These are phyloP conservation scores for Formica selysi DNA, from an alignment of 1,140 invertebrate genomes.

Conservation along the genomic window DNA sequence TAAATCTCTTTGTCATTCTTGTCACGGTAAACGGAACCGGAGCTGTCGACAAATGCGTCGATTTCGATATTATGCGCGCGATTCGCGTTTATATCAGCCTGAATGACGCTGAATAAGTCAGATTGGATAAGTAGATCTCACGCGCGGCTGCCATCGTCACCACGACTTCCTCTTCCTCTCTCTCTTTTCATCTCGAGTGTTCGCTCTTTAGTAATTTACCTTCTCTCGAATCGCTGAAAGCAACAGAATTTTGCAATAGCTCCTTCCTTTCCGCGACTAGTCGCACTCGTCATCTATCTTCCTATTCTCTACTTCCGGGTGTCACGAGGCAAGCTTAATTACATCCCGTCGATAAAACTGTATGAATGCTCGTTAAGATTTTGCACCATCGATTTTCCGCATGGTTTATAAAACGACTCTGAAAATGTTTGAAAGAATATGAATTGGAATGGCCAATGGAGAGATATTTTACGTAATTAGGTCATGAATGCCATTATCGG, in stretches of 20 bases:
- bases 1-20: not conserved
- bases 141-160: constrained; percentile 49
- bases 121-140: constrained; percentile 71
- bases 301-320: constrained; percentile 24
- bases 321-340: constrained; percentile 72
- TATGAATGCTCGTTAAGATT: constrained; percentile 78
- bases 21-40: constrained; percentile 20
- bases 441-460: not conserved
- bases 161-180: constrained; percentile 34
- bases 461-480: constrained; percentile 37
- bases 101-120: constrained; percentile 44
- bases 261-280: not conserved
- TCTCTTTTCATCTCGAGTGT: not conserved
- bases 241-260: constrained; percentile 12
- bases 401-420: not conserved
- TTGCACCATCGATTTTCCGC: constrained; percentile 73
- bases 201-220: constrained; percentile 38
- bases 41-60: constrained; percentile 8
- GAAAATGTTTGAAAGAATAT: not conserved
- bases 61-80: constrained; percentile 29
- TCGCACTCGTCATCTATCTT: constrained; percentile 33
- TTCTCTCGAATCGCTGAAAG: constrained; percentile 8
- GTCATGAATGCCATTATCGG: not conserved
- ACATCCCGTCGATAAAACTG: constrained; percentile 71
- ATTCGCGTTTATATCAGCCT: constrained; percentile 63